Percentiles rank a stretch among this genome's conserved stretches.
Conservation (phyloP, 2,113 vertebrate genomes). For the Chaetodon trifascialis region DNA sequence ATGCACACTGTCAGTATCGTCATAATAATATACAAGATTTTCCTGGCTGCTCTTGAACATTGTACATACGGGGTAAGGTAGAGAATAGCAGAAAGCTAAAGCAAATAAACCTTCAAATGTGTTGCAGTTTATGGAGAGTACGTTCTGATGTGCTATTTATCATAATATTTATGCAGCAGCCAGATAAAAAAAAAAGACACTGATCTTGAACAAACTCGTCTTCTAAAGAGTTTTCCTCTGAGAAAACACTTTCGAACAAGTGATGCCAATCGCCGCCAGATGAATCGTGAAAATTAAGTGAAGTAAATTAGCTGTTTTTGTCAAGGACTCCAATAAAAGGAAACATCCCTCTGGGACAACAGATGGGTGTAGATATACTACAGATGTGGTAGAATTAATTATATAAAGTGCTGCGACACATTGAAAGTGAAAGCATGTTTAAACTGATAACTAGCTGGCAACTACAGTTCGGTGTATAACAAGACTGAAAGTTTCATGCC, state of each 20-base stretch:
- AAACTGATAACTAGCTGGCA: constrained; percentile 8
- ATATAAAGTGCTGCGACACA: constrained; percentile 13
- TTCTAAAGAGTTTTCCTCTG: constrained; percentile 18
- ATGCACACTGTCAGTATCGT: not conserved
- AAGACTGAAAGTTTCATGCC: not conserved
- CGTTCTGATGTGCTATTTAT: not conserved
- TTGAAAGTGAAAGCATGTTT: constrained; percentile 10
- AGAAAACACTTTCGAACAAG: constrained; percentile 35
- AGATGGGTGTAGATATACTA: constrained; percentile 43
- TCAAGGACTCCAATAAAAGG: constrained; percentile 25
- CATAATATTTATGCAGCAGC: not conserved
- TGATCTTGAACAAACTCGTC: constrained; percentile 1
- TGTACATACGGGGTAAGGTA: not conserved
- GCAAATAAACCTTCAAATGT: constrained; percentile 1
- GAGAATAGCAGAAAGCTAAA: not conserved
- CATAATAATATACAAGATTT: not conserved
- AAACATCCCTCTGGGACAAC: constrained; percentile 40
- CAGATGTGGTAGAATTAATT: constrained; percentile 32
- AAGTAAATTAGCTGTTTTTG: constrained; percentile 43
- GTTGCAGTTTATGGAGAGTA: not conserved
- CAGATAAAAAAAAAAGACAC: not conserved
- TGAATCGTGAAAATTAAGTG: constrained; percentile 42
- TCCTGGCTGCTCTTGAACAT: not conserved
- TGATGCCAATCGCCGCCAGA: constrained; percentile 39
- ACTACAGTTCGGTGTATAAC: no score